Evolutionary conservation across 2,888 invertebrate genomes (phyloP), one percentile per base, ranked within the genome.

Genomic region (Cylindroiulus punctatus): DNA sequence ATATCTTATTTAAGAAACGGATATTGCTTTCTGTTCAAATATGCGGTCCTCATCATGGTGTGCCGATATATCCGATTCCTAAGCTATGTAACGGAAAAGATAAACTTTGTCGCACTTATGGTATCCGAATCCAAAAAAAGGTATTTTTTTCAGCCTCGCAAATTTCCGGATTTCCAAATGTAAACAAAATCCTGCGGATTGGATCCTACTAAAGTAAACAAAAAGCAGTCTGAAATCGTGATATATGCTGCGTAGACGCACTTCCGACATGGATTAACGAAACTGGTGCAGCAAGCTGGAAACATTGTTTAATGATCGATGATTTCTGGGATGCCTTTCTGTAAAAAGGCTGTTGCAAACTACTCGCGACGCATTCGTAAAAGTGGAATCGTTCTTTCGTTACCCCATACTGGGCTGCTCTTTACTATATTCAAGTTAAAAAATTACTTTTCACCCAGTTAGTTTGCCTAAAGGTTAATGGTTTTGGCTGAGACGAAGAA

Each of bases 261-360:
- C n/a, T n/a, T 65, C 65, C 65, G 26, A 65, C 65, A 65, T 10
- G 65, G 65, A 65, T 65, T 65, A 26, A 65, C 65, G 65, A 26
- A 65, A 65, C 5, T 65, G 0, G 22, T 65, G 26, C 65, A 65
- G n/a, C 65, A 65, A 22, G 26, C 12, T 65, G 65, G n/a, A 65
- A 65, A 14, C 26, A 65, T 14, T 4, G 52, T 65, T 65, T 65
- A 65, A 65, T 65, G 26, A 65, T 65, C 22, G 65, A 65, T 65
- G 65, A 26, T 65, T n/a, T 47, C 47, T 47, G 47, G 3, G 12
- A 47, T 47, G 47, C 19, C 14, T 47, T 47, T 47, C 47, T 17
- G 19, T 14, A 47, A 47, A 47, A 47, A 47, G 14, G 47, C 17
- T 14, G 47, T 17, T 2, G 47, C 47, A 47, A 47, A 17, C 14